Evolutionary conservation across 37 sponge, comb jelly and placozoan genomes (phyloP).

Genomic region (Halisarca cf. caerulea): DNA sequence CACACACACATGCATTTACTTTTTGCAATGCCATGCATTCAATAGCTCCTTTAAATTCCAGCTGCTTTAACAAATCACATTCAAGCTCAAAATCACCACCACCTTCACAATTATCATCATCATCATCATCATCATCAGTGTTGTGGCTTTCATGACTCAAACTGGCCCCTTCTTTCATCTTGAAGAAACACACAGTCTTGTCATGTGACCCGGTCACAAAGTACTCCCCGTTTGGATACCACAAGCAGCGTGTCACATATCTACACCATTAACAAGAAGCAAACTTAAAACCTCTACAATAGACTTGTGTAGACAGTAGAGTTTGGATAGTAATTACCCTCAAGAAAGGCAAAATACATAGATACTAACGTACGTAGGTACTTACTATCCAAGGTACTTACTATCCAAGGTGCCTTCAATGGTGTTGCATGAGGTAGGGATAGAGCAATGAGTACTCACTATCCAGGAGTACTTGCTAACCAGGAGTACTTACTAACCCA

Average conservation of each 20-base stretch:
- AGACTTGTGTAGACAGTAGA: no score
- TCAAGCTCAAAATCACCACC: constrained; percentile 37
- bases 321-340: no score
- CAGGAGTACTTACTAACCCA: no score
- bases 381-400: no score
- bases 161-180: constrained; percentile 19
- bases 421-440: no score
- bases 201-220: constrained; percentile 83
- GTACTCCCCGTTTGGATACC: constrained; percentile 63
- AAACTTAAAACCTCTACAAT: no score
- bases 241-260: constrained; percentile 67
- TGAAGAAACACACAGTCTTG: constrained; percentile 62
- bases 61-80: constrained; percentile 35
- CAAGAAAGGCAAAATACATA: no score
- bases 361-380: no score
- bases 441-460: no score
- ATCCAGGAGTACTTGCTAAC: no score
- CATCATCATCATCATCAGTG: background rate
- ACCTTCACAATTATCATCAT: background rate
- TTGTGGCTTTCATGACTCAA: background rate
- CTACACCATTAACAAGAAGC: no score
- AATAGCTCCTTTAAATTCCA: constrained; percentile 66
- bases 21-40: constrained; percentile 64
- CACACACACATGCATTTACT: constrained; percentile 15
- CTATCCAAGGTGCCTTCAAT: no score